Percentiles rank a stretch among this genome's conserved stretches.
Evolutionary conservation across 2,888 invertebrate species (phyloP).

Genomic region (Lycophotia porphyrea): DNA sequence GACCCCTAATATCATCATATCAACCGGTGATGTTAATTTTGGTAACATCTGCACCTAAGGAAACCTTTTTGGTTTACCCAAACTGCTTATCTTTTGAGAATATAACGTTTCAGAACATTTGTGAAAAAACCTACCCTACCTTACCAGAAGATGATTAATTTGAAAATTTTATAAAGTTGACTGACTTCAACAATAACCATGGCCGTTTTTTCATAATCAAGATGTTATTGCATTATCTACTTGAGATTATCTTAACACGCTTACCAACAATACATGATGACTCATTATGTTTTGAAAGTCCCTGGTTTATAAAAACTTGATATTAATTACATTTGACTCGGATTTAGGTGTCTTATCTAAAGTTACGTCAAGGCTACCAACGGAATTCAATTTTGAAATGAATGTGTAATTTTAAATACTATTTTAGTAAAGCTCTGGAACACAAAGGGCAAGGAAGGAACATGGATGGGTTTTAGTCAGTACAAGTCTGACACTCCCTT

Average conservation of each 20-base stretch:
- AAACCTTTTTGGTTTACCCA: background rate
- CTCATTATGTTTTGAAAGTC: background rate
- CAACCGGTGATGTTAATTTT: background rate
- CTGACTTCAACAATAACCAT: background rate
- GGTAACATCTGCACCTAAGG: background rate
- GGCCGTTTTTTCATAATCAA: background rate
- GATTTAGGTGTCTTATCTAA: background rate
- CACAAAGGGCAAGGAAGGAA: no score
- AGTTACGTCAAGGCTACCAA: slow-evolving; percentile 4
- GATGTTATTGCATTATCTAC: background rate
- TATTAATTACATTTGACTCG: background rate
- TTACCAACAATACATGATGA: background rate
- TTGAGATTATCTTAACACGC: background rate
- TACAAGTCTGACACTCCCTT: no score
- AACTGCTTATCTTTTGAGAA: background rate
- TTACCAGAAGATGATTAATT: background rate
- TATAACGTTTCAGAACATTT: background rate
- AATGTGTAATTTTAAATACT: no score
- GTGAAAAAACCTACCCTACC: background rate
- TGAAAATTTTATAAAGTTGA: background rate
- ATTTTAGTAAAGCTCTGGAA: no score
- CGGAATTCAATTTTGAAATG: no score
- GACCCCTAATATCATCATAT: background rate
- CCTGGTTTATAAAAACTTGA: background rate
- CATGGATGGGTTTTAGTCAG: no score